Evolutionary conservation across 2,888 invertebrate genomes (phyloP).

Genomic region (Dusona sp.): DNA sequence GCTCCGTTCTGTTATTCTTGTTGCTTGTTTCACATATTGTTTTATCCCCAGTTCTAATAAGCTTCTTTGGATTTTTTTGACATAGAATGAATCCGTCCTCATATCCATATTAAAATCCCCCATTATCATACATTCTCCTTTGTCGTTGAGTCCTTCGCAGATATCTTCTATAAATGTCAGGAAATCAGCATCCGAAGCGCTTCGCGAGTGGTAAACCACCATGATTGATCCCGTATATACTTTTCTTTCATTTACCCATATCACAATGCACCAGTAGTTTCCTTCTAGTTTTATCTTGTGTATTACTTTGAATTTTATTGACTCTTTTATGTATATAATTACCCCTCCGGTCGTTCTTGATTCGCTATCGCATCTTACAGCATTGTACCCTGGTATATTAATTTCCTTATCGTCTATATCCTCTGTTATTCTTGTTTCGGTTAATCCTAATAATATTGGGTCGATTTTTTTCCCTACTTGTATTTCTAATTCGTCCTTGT

Average conservation of each 20-base stretch:
- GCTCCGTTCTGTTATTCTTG: no score
- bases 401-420: no score
- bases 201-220: slow-evolving; percentile 9
- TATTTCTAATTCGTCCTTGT: no score
- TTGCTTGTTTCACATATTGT: background rate
- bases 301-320: background rate
- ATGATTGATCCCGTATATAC: background rate
- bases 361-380: slow-evolving; percentile 45
- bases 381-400: slow-evolving; percentile 41
- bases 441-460: no score
- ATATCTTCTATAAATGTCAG: slow-evolving; percentile 4
- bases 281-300: background rate
- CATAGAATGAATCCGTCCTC: background rate
- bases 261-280: slow-evolving; percentile 33
- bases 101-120: slow-evolving; percentile 44
- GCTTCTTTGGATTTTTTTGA: slow-evolving; percentile 8
- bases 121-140: slow-evolving; percentile 17
- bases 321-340: slow-evolving; percentile 45
- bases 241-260: background rate
- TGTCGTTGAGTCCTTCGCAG: background rate
- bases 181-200: background rate
- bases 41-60: slow-evolving; percentile 25
- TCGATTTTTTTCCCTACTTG: no score
- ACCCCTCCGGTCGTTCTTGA: slow-evolving; percentile 53
- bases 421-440: no score